These are phyloP conservation scores for Bubalus kerabau DNA, from an alignment of 2,113 vertebrate species.

Conservation along the genomic window DNA sequence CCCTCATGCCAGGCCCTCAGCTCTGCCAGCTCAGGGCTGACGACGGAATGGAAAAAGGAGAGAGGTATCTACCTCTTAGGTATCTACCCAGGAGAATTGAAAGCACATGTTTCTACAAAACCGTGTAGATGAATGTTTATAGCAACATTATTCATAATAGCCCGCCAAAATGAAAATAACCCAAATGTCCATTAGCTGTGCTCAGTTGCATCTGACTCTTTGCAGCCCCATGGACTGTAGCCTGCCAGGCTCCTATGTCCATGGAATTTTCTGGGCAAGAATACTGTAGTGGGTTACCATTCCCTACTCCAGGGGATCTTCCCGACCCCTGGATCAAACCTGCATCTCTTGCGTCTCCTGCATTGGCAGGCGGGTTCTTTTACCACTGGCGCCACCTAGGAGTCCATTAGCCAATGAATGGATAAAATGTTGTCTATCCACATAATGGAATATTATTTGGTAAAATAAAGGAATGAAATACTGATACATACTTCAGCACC, in stretches of 20 bases:
- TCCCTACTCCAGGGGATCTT: background rate
- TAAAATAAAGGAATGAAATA: background rate
- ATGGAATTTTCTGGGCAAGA: background rate
- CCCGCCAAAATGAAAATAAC: background rate
- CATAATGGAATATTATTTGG: background rate
- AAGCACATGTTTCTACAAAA: background rate
- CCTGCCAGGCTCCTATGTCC: background rate
- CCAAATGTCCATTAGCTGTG: background rate
- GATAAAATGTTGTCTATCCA: background rate
- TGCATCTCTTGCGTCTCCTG: background rate
- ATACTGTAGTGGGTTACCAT: background rate
- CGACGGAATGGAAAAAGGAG: background rate
- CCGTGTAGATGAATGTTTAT: background rate
- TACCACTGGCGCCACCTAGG: background rate
- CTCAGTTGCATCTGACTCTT: background rate
- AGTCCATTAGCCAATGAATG: background rate
- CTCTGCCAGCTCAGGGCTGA: background rate
- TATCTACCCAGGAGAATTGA: background rate
- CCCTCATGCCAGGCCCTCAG: fast-evolving
- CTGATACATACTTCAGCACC: background rate
- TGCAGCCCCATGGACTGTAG: background rate
- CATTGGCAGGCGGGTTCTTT: background rate
- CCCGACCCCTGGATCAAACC: background rate
- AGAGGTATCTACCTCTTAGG: background rate
- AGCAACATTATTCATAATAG: background rate